phyloP scores from a whole-genome alignment of 2,797 vertebrate genomes.

The Cynodonichthys magdalenae region DNA sequence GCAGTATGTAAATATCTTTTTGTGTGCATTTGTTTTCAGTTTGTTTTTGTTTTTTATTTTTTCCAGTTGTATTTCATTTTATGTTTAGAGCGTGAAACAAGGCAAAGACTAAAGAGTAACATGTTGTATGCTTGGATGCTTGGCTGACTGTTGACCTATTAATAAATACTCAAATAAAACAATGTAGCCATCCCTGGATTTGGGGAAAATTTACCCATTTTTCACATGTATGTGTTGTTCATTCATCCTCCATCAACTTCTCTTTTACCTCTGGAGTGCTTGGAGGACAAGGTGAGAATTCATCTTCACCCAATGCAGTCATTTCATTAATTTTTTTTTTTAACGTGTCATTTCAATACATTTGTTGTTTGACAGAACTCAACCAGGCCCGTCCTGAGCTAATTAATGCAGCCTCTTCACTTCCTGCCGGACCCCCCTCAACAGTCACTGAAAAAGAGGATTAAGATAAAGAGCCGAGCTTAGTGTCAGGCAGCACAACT shows the following conservation, averaged over 20 bases:
- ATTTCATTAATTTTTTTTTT: conserved; percentile 8
- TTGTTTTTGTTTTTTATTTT: conserved; percentile 56
- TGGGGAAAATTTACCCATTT: conserved; percentile 63
- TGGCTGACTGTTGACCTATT: conserved; percentile 85
- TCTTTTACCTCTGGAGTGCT: neutral
- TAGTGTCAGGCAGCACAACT: conserved; percentile 76
- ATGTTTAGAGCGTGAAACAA: conserved; percentile 76
- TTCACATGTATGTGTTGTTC: conserved; percentile 38
- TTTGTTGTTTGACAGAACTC: conserved; percentile 10
- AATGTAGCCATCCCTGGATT: conserved; percentile 78
- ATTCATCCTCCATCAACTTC: conserved; percentile 26
- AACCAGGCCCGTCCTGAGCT: conserved; percentile 39
- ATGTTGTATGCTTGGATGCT: conserved; percentile 85
- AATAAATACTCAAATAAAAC: conserved; percentile 87
- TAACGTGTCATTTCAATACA: conserved; percentile 25
- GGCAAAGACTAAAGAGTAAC: conserved; percentile 82
- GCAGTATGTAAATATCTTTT: conserved; percentile 88
- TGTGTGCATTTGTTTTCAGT: conserved; percentile 43
- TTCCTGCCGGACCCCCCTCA: conserved; percentile 72
- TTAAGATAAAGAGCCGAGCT: conserved; percentile 77
- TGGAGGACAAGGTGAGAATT: conserved; percentile 14
- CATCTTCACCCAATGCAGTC: no score
- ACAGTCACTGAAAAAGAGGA: conserved; percentile 73
- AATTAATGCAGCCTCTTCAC: conserved; percentile 54
- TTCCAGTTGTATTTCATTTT: conserved; percentile 71